These are phyloP conservation scores for Gastrophryne carolinensis DNA, from an alignment of 2,797 vertebrate species.

Conservation along the genomic window DNA sequence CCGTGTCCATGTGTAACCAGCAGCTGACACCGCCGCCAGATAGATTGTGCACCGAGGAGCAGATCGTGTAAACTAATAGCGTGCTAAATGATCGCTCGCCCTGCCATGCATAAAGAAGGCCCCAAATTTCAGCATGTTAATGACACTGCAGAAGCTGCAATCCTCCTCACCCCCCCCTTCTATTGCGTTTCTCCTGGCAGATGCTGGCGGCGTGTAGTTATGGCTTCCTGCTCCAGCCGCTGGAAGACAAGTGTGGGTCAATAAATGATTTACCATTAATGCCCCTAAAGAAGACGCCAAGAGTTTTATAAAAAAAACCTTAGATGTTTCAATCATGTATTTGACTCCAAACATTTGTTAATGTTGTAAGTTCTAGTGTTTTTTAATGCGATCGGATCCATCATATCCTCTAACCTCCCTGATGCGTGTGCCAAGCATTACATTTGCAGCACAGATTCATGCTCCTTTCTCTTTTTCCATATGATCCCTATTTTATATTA, in stretches of 20 bases:
- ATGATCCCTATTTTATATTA: not conserved
- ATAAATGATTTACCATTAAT: constrained; percentile 46
- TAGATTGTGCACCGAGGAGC: constrained; percentile 27
- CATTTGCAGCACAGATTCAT: not conserved
- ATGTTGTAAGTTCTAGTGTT: constrained; percentile 4
- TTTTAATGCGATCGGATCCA: not conserved
- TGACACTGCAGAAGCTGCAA: not conserved
- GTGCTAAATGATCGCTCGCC: constrained; percentile 56
- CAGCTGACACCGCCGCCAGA: constrained; percentile 16
- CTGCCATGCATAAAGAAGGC: constrained; percentile 42
- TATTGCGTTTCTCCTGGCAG: not conserved
- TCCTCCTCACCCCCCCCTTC: not conserved
- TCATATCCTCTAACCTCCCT: not conserved
- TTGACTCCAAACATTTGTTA: constrained; percentile 40
- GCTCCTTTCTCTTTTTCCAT: not conserved
- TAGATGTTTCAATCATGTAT: constrained; percentile 19
- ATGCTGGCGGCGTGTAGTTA: constrained; percentile 18
- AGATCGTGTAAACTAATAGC: constrained; percentile 53
- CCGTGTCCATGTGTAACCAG: not conserved
- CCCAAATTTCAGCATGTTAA: constrained; percentile 26
- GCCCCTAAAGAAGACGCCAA: constrained; percentile 17
- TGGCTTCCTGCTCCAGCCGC: not conserved
- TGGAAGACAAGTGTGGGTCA: constrained; percentile 4
- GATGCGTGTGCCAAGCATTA: not conserved
- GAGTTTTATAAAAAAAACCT: constrained; percentile 27